These are phyloP conservation scores for Hydrocynus forskahlii DNA, from an alignment of 2,797 vertebrate species.

Conservation along the genomic window DNA sequence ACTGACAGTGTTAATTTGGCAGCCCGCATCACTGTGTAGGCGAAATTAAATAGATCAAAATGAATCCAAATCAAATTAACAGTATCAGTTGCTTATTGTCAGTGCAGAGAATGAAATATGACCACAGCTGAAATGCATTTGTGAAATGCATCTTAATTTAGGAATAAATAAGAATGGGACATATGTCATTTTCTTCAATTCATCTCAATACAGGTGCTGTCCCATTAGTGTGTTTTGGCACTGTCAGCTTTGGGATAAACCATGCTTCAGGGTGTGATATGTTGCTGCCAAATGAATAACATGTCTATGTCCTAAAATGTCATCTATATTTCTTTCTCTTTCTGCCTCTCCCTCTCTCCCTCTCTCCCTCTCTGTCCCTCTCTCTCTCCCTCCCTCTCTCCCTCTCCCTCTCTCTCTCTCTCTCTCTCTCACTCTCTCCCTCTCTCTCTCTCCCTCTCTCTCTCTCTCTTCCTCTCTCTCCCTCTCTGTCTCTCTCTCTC, in stretches of 20 bases:
- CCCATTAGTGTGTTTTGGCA: background rate
- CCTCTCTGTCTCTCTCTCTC: constrained; percentile 3
- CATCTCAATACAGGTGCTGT: background rate
- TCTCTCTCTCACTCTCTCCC: constrained; percentile 20
- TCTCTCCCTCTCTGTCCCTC: no score
- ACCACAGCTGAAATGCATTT: background rate
- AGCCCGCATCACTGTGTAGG: background rate
- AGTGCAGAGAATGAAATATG: background rate
- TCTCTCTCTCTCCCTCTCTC: constrained; percentile 21
- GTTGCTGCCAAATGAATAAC: constrained; percentile 5
- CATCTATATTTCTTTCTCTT: background rate
- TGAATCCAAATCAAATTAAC: background rate
- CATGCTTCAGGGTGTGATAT: background rate
- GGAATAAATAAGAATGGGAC: background rate
- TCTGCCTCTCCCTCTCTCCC: no score
- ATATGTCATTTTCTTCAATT: background rate
- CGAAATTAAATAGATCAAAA: background rate
- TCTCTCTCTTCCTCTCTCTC: no score
- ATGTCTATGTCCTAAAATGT: constrained; percentile 1
- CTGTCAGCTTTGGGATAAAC: background rate
- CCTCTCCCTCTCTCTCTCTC: background rate
- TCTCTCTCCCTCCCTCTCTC: no score
- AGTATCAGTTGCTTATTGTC: background rate
- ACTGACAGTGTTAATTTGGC: background rate
- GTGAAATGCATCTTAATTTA: background rate